phyloP scores from a whole-genome alignment of 2,888 invertebrate genomes.

The Aleiodes leptofemur region DNA sequence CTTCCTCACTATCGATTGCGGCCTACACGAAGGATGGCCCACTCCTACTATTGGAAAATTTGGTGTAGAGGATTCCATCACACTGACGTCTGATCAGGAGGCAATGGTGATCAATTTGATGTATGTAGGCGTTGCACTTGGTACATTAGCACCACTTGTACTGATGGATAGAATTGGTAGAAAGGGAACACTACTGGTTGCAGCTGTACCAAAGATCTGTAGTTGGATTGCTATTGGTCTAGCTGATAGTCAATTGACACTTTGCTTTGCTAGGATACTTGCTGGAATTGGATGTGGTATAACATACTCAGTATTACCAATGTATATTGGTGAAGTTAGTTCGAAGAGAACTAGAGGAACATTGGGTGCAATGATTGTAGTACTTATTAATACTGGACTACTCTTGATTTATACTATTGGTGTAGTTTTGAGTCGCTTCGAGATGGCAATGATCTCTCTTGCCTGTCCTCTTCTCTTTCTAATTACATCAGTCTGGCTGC shows the following conservation, averaged over 20 bases:
- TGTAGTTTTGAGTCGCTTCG: constrained; percentile 60
- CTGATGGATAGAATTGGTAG: constrained; percentile 71
- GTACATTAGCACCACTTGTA: constrained; percentile 67
- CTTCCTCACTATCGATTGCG: constrained; percentile 70
- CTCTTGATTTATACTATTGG: constrained; percentile 67
- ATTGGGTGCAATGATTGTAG: constrained; percentile 65
- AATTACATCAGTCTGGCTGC: constrained; percentile 68
- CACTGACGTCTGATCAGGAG: constrained; percentile 58
- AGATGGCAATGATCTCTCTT: constrained; percentile 66
- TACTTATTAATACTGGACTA: constrained; percentile 69
- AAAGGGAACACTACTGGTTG: constrained; percentile 69
- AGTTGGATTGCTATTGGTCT: constrained; percentile 69
- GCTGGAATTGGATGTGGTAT: constrained; percentile 71
- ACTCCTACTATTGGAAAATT: constrained; percentile 71
- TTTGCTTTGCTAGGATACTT: constrained; percentile 67
- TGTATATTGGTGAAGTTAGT: constrained; percentile 71
- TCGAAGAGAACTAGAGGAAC: constrained; percentile 70
- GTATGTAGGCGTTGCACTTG: constrained; percentile 70
- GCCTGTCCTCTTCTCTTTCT: constrained; percentile 64
- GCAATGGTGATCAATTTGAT: constrained; percentile 68
- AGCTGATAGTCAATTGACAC: constrained; percentile 58
- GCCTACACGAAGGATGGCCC: constrained; percentile 73
- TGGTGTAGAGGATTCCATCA: constrained; percentile 61
- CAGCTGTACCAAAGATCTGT: constrained; percentile 69
- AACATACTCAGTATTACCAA: constrained; percentile 70